These are phyloP conservation scores for Euleptes europaea DNA, from an alignment of 2,113 vertebrate species.

Conservation along the genomic window DNA sequence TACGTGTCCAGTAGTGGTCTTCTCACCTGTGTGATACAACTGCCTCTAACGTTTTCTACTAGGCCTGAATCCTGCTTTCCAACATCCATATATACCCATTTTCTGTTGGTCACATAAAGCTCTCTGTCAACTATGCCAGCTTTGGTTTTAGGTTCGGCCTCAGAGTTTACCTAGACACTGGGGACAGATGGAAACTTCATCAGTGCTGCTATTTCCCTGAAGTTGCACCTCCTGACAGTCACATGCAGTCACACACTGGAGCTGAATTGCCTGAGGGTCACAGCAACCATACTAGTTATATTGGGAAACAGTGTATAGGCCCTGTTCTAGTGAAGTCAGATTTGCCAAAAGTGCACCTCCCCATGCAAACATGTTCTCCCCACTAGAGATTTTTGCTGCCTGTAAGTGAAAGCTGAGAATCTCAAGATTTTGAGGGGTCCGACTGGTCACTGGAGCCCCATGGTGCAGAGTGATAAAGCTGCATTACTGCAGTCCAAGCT, in stretches of 20 bases:
- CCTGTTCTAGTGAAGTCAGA: not conserved
- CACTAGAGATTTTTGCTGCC: not conserved
- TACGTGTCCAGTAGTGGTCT: not conserved
- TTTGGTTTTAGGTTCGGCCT: not conserved
- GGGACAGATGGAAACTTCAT: not conserved
- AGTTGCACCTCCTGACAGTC: not conserved
- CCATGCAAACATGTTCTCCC: not conserved
- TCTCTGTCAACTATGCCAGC: not conserved
- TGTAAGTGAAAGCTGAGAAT: not conserved
- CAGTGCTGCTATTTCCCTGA: not conserved
- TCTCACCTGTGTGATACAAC: too few relatives aligned
- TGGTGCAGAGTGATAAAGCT: too few relatives aligned
- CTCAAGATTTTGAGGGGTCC: not conserved
- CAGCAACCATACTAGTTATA: not conserved
- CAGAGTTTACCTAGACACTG: not conserved
- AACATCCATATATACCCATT: not conserved
- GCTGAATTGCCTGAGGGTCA: not conserved
- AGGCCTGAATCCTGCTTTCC: not conserved
- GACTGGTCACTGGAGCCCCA: too few relatives aligned
- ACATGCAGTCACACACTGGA: not conserved
- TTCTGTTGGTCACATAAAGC: not conserved
- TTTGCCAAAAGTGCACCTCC: not conserved
- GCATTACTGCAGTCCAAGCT: too few relatives aligned
- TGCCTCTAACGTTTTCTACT: not conserved
- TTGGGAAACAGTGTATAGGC: not conserved